Base-by-base conservation (phyloP, 2,888 invertebrate species). In the Cylloceria caligata region DNA sequence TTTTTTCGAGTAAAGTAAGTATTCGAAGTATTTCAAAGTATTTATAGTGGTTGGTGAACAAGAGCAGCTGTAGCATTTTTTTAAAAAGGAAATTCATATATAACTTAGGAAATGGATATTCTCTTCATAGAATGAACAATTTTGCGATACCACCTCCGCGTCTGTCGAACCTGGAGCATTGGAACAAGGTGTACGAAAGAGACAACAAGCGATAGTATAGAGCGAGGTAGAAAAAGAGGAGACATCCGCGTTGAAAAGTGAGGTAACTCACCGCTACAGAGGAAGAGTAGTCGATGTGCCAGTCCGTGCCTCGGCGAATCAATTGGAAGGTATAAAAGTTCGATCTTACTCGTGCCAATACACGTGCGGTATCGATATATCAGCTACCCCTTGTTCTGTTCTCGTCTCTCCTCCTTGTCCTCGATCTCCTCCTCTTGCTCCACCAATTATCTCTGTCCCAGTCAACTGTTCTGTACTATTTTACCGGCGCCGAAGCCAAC, bases 321-420 rank as follows among this genome's bases (percentile, higher is more conserved):
- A 75, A 80, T 75, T 71, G 75, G n/a, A 39, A 39, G 55, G 68
- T 71, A 80, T 65, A 75, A 80, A 80, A 71, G 71, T 75, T 75
- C 57, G 39, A 75, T 71, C 71, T 57, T 49, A 30, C 75, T 47
- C 39, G 45, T 45, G 36, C 47, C 64, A 55, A 47, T 30, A 68
- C 60, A 76, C 47, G 52, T 27, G 60, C 55, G 30, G 36, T 67
- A 67, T 67, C 16, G 62, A 68, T 68, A 27, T 24, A 69, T 69
- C 68, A 67, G 60, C 39, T 47, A 27, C 30, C n/a, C 16, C n/a
- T 6, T 34, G 0, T 6, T 0, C 57, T n/a, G 34, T 57, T 57
- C 57, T 13, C 27, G 3, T 3, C 30, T 55, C 27, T 24, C 52
- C 21, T 9, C 19, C 21, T 49, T 19, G 0, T 21, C 3, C 27